phyloP scores from a whole-genome alignment of 2,797 vertebrate genomes.

The Xerus rutilus region DNA sequence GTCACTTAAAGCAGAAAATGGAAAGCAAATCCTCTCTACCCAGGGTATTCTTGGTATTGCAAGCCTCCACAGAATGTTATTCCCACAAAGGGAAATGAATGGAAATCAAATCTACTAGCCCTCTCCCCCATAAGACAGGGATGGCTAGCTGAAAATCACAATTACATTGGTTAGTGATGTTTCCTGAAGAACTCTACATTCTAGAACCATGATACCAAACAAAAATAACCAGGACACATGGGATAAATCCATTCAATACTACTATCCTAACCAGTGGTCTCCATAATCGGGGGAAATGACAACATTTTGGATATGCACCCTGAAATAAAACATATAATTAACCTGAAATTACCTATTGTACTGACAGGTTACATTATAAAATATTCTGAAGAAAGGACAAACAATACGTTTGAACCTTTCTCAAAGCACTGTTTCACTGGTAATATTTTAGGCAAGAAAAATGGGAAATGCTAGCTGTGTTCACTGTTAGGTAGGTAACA shows the following conservation, averaged over 20 bases:
- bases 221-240: neutral
- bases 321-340: neutral
- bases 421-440: neutral
- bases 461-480: neutral
- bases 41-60: neutral
- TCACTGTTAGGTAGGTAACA: neutral
- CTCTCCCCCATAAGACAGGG: neutral
- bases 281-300: neutral
- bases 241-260: neutral
- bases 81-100: neutral
- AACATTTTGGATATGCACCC: neutral
- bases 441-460: slow-evolving; percentile 12
- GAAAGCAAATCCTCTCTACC: neutral
- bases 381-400: slow-evolving; percentile 30
- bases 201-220: neutral
- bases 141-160: neutral
- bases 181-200: neutral
- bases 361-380: slow-evolving; percentile 23
- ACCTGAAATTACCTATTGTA: neutral
- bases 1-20: neutral
- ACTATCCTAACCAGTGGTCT: neutral
- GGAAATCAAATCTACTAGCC: neutral
- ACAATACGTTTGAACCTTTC: neutral
- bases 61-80: neutral
- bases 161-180: neutral